A percentile compares a stretch with the other conserved stretches of the same genome.
Conservation (phyloP, 2,888 invertebrate species). For the Orthosia incerta region DNA sequence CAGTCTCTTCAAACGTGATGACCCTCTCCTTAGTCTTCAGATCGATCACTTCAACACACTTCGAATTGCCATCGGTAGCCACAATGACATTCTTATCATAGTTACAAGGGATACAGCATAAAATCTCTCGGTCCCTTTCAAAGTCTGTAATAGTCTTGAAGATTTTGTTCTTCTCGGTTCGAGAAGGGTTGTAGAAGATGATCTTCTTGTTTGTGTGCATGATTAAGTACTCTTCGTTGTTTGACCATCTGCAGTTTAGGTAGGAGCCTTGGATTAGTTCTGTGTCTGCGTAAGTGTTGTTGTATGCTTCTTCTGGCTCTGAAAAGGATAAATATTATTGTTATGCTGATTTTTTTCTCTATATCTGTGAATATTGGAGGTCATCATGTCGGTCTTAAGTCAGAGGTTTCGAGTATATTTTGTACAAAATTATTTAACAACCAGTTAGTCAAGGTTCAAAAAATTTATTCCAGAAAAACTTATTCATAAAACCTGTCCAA, state of each 20-base stretch:
- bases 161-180: slow-evolving; percentile 69
- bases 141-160: slow-evolving; percentile 76
- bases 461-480: background rate
- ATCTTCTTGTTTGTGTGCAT: slow-evolving; percentile 83
- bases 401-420: background rate
- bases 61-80: slow-evolving; percentile 72
- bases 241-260: slow-evolving; percentile 84
- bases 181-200: slow-evolving; percentile 80
- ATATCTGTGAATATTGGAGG: background rate
- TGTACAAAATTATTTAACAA: background rate
- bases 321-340: slow-evolving; percentile 7
- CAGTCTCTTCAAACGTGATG: slow-evolving; percentile 79
- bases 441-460: background rate
- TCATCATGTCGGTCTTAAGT: too few relatives aligned
- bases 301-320: slow-evolving; percentile 83
- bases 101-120: slow-evolving; percentile 82
- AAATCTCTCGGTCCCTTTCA: slow-evolving; percentile 77
- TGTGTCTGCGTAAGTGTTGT: slow-evolving; percentile 78
- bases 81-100: slow-evolving; percentile 81
- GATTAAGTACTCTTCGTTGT: slow-evolving; percentile 79
- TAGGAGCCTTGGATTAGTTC: slow-evolving; percentile 80
- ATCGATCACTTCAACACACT: slow-evolving; percentile 80
- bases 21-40: slow-evolving; percentile 79
- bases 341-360: background rate
- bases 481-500: too few relatives aligned